Base-by-base conservation (phyloP, 2,888 invertebrate species). In the Diaperis boleti region DNA sequence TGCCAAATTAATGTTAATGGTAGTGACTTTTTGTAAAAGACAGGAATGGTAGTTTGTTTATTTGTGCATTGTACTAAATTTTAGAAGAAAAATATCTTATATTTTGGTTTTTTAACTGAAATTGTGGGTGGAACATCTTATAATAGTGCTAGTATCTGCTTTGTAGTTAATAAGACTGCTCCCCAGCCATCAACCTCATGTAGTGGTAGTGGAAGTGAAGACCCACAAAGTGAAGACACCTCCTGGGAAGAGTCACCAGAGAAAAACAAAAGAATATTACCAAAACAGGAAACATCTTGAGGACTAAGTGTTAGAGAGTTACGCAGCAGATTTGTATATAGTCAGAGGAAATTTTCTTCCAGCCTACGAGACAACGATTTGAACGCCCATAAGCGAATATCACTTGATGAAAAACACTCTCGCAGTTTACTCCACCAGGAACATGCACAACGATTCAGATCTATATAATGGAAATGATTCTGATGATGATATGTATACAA, bases 361-460 rank as follows among this genome's bases (percentile, higher is more conserved):
- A 71, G 68, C 44, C 64, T 71, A 45, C 60, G 74, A 41, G 71
- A 69, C 41, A 45, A 63, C 8, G 56, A 60, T 44, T 37, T 65
- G 33, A 67, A 70, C 47, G 65, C 67, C 41, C 72, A 68, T 55
- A 74, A 74, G 54, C 68, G 72, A 22, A 70, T 75, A 57, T 69
- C 77, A 5, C 65, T 77, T 50, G 69, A 74, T 57, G 73, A 74
- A 45, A 72, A 76, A 59, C 74, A 73, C 57, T 67, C 72, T 11
- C 68, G 66, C 75, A 5, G 74, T 79, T 8, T 79, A 77, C 69
- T 74, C 78, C 60, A 57, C 72, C 2, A 73, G 68, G 54, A 78
- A 78, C 63, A 79, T 79, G 78, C 76, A 75, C 13, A 73, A 77
- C 44, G 78, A 79, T 62, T 74, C 75, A 14, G 76, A 77, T 66